Evolutionary conservation across 2,888 invertebrate species (phyloP), one percentile per base, ranked within the genome.

Genomic region (Aquatica leii): DNA sequence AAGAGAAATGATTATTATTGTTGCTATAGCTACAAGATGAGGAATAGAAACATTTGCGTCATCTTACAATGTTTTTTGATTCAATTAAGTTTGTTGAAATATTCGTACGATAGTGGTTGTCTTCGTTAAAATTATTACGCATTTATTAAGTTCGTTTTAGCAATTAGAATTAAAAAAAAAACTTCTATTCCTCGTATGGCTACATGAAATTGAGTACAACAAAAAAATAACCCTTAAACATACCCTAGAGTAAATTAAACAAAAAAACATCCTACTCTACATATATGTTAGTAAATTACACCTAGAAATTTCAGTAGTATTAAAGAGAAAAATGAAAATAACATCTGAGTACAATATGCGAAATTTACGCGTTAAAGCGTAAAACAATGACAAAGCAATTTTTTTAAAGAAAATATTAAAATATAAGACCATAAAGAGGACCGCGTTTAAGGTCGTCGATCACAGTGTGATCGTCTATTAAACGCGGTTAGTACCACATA

Each of bases 201-300:
- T 63, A 59, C 54, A 58, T 53, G 21, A 34, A 50, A 34, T 21
- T 34, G 57, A 59, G 58, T 62, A 59, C 54, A 63, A 59, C 24
- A 43, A 59, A 55, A 63, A 56, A 46, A 51, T 56, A 52, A 43
- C 46, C 48, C 50, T 43, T 21, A 41, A 62, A 52, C 51, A 62
- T 62, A 62, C 43, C 52, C 62, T 62, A 62, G 62, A 52, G 53
- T 46, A 61, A 62, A 62, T 63, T 53, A 63, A 59, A 46, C 40
- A 55, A 53, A 53, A 49, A 63, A 59, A 59, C 21, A 63, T 59
- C 15, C 63, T 63, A 63, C 40, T 59, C 63, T 63, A 63, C 41
- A 49, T 43, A 43, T 63, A 46, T 20, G 63, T 63, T 63, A 63
- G 63, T 63, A 63, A 62, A 55, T 63, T 63, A 63, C 63, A 63